Evolutionary conservation across 2,113 vertebrate genomes (phyloP).

Genomic region (Microcebus tavaratra): DNA sequence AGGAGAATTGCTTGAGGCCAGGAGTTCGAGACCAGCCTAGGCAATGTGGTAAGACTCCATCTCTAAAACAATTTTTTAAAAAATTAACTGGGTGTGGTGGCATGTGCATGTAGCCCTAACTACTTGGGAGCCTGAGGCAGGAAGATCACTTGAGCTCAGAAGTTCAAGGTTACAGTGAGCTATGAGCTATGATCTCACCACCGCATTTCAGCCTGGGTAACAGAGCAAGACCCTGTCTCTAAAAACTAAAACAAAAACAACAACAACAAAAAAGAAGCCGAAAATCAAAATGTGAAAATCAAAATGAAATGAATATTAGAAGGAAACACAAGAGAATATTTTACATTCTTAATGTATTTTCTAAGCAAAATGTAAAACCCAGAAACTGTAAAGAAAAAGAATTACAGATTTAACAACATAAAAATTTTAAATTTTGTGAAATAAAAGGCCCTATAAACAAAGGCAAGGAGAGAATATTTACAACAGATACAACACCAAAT

Average conservation of each 20-base stretch:
- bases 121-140: background rate
- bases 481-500: background rate
- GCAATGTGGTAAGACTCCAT: background rate
- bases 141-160: background rate
- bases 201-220: background rate
- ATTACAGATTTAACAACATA: background rate
- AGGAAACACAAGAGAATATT: slow-evolving; percentile 25
- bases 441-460: slow-evolving; percentile 13
- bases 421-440: slow-evolving; percentile 24
- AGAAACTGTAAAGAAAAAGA: slow-evolving; percentile 25
- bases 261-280: background rate
- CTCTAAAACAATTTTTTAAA: background rate
- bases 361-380: slow-evolving; percentile 5
- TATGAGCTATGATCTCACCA: background rate
- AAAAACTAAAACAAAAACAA: background rate
- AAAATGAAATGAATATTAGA: background rate
- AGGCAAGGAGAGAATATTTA: slow-evolving; percentile 29
- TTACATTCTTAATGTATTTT: slow-evolving; percentile 32
- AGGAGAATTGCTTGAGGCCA: background rate
- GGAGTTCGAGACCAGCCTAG: background rate
- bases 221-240: background rate
- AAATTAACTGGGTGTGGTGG: background rate
- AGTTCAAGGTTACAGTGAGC: background rate
- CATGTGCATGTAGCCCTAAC: background rate
- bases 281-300: too few species aligned